Evolutionary conservation across 2,113 vertebrate species (phyloP), one percentile per base, ranked within the genome.

Genomic region (Paradisaea rubra): DNA sequence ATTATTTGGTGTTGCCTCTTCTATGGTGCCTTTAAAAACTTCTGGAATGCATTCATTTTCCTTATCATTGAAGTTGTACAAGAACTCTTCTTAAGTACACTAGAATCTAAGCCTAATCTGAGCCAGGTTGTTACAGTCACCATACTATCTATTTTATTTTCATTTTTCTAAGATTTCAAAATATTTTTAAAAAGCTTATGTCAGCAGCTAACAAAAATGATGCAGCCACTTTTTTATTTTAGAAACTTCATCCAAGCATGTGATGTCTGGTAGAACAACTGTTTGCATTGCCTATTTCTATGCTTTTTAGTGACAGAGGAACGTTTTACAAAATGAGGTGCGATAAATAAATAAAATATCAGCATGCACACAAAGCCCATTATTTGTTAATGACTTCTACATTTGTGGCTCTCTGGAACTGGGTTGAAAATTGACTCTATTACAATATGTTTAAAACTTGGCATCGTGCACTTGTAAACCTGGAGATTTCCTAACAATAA

Each of bases 391-490:
- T 87, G 91, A 86, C 82, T 95, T 91, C 87, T 88, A 77, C 2
- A 1, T 94, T 96, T 84, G 92, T 86, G 89, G 13, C 68, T 93
- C 80, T 86, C 89, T 94, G 94, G 91, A 86, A 93, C 82, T 89
- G 70, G 59, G 76, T 94, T 60, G 90, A 95, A 94, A 96, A 97
- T 54, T 89, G 61, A 96, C 86, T 96, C 72, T 28, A 77, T 97
- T 96, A 82, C 22, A 90, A 79, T 74, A 93, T 81, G 74, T 96
- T 94, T 91, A 89, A 96, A 98, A 95, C 76, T 97, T 97, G 96
- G 81, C 96, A 91, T 27, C 11, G 8, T 56, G 53, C 22, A 18
- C 88, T 95, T 96, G 73, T 84, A 91, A 97, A 93, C 84, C 79
- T 92, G 87, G 82, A 94, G 63, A 84, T 91, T 96, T 88, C 72